Base-by-base conservation (phyloP, 2,888 invertebrate genomes). In the Isoperla grammatica region DNA sequence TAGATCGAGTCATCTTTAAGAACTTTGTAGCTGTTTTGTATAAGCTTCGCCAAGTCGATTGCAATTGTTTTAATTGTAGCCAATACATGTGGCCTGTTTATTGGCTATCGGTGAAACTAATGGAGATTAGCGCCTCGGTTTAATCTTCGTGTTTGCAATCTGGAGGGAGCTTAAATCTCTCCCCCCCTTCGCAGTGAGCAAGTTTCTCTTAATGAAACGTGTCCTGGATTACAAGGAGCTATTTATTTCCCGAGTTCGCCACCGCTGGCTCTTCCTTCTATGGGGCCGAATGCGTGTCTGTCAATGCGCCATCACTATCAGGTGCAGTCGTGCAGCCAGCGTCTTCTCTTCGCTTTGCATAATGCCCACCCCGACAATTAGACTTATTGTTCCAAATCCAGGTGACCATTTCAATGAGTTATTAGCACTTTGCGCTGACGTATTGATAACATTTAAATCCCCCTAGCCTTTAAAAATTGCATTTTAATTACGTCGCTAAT, bases 401-500 rank as follows among this genome's bases (percentile, higher is more conserved):
- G 29, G 61, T 56, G 59, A 55, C 59, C 48, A 45, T 60, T 60
- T 56, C 59, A 54, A 54, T 62, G 62, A 62, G 59, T 55, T 56
- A 62, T 55, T 59, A 59, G 56, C 54, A 37, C 45, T 57, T 54
- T 40, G 55, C 43, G 39, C 22, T 20, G 43, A 49, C 45, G 56
- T 56, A 46, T 50, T 50, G 53, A 53, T 62, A 59, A 46, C 62
- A 62, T 59, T 62, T 57, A 60, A 62, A 57, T 60, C 60, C 57
- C 46, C 45, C 53, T 29, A 29, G 58, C 48, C 57, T 57, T 54
- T 48, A 59, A 59, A 63, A 60, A 63, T 63, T 63, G 63, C 61
- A 62, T 62, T 62, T 64, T 64, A 64, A 64, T 65, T 64, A 64
- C 62, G 46, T 56, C 55, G 50, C 56, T 56, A 55, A 56, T 56